Base-by-base conservation (phyloP, 2,888 invertebrate species). In the Drepanosiphum platanoidis region DNA sequence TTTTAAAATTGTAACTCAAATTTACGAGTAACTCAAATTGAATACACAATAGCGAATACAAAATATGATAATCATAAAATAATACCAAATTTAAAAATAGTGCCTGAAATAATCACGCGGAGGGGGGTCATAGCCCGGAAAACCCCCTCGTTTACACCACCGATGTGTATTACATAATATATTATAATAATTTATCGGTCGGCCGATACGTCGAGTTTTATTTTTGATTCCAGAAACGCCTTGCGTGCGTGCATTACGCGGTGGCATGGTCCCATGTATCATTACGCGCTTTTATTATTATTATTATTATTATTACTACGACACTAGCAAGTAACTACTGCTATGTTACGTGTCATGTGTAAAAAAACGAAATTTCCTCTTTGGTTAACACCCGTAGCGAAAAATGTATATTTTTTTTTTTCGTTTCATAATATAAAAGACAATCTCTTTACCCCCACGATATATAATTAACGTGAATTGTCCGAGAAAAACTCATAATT, bases 151-250 rank as follows among this genome's bases (percentile, higher is more conserved):
- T n/a, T n/a, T n/a, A n/a, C n/a, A n/a, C n/a, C n/a, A n/a, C n/a
- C n/a, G n/a, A n/a, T n/a, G 42, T 1, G 13, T 42, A 52, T 0
- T 18, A 18, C 18, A 52, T 61, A 32, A 15, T 27, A 58, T 61
- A 32, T 30, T 32, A 52, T 32, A 32, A 18, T 66, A 66, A 0
- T n/a, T 27, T 39, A 64, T 64, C 27, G 18, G 9, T 61, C 30
- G 11, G 30, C 30, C n/a, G 22, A 52, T 52, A 52, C 22, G 30
- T 8, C n/a, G 36, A 18, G 36, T 81, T 58, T 81, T 81, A 58
- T 70, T 81, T 81, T 71, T 13, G 22, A 81, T 81, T 71, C 27
- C 36, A 80, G 27, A n/a, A n/a, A 58, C 36, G 11, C n/a, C n/a
- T n/a, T n/a, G n/a, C 15, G 27, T 36, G 13, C 34, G n/a, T 13